These are phyloP conservation scores for Lepus oiostolus DNA, from an alignment of 2,797 vertebrate species.

Conservation along the genomic window DNA sequence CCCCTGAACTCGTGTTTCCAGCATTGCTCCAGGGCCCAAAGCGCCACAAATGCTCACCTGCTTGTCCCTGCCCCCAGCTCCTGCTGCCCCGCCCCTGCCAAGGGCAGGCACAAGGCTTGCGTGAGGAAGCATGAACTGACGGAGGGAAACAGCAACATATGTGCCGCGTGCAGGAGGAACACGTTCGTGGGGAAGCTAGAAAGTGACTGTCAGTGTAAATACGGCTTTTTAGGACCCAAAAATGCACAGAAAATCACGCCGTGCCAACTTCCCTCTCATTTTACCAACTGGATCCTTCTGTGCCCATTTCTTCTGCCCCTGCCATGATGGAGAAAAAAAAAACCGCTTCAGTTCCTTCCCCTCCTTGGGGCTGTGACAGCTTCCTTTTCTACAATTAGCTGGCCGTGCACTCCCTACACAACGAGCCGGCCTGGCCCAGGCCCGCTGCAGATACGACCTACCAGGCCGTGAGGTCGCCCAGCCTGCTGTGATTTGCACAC, in stretches of 20 bases:
- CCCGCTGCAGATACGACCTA: background rate
- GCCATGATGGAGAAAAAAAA: background rate
- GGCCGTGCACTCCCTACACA: background rate
- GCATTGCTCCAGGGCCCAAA: background rate
- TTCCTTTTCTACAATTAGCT: conserved; percentile 9
- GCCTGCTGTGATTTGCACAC: background rate
- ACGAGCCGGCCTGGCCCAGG: background rate
- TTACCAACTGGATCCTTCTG: conserved; percentile 44
- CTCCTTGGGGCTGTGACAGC: background rate
- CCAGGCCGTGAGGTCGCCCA: conserved; percentile 20
- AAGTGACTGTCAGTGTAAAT: conserved; percentile 67
- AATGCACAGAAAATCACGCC: conserved; percentile 55
- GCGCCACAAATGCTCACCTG: background rate
- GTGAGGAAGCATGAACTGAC: conserved; percentile 22
- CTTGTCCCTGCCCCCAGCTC: background rate
- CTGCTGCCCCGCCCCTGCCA: conserved; percentile 27
- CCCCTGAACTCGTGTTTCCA: background rate
- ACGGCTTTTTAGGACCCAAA: conserved; percentile 57
- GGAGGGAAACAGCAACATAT: conserved; percentile 53
- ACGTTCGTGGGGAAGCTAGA: conserved; percentile 50
- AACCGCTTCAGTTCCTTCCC: background rate
- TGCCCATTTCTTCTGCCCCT: background rate
- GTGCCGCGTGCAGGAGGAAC: conserved; percentile 36
- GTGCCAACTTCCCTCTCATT: conserved; percentile 62
- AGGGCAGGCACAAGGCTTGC: background rate